Evolutionary conservation across 2,888 invertebrate species (phyloP).

Genomic region (Nymphalis polychloros): DNA sequence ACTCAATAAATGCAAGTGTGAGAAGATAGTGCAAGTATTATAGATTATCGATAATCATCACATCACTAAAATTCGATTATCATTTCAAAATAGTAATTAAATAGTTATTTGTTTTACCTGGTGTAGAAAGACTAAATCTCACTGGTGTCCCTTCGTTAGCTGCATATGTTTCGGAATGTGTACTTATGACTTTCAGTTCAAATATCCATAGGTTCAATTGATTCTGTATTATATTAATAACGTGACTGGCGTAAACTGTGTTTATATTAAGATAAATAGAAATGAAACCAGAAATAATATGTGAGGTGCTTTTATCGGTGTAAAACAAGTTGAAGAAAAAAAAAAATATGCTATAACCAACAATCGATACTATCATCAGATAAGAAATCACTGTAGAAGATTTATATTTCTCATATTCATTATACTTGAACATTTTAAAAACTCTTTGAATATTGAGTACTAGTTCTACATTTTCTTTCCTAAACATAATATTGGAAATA

Average conservation of each 20-base stretch:
- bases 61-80: no score
- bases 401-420: neutral
- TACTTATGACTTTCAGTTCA: neutral
- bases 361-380: neutral
- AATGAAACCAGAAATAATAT: neutral
- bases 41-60: no score
- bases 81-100: neutral
- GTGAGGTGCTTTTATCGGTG: neutral
- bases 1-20: no score
- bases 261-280: neutral
- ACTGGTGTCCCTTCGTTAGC: neutral
- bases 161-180: neutral
- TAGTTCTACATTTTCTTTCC: neutral
- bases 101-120: neutral
- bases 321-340: neutral
- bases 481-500: neutral
- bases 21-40: neutral
- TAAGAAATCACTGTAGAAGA: neutral
- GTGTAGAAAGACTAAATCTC: neutral
- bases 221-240: neutral
- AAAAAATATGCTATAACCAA: neutral
- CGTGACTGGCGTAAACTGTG: slow-evolving; percentile 1
- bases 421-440: neutral
- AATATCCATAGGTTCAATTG: slow-evolving; percentile 5
- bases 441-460: slow-evolving; percentile 2